Base-by-base conservation (phyloP, 37 sponge, comb jelly and placozoan species). In the Hormiphora californensis region DNA sequence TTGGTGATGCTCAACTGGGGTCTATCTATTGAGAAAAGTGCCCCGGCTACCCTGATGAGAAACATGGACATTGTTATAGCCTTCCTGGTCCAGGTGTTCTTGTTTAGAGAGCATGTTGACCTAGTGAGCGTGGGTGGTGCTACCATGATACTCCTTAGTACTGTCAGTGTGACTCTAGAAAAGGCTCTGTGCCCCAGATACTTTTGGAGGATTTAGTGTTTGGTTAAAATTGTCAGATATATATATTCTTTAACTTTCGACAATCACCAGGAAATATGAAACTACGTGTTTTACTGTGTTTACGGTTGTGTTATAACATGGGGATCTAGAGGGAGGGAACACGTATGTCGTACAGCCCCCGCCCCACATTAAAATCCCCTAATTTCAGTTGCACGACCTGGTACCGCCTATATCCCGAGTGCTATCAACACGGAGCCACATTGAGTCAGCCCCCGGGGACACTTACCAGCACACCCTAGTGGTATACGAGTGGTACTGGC, bases 401-500 rank as follows among this genome's bases (percentile, higher is more conserved):
- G n/a, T n/a, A n/a, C n/a, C n/a, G n/a, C n/a, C n/a, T n/a, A n/a
- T n/a, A n/a, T n/a, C n/a, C n/a, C n/a, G n/a, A n/a, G n/a, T n/a
- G n/a, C n/a, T n/a, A n/a, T n/a, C n/a, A n/a, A n/a, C n/a, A n/a
- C n/a, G n/a, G n/a, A n/a, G n/a, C n/a, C n/a, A n/a, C n/a, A n/a
- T n/a, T n/a, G n/a, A n/a, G n/a, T n/a, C n/a, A n/a, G n/a, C n/a
- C n/a, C n/a, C n/a, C n/a, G n/a, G n/a, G n/a, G n/a, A n/a, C n/a
- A n/a, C n/a, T n/a, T n/a, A n/a, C n/a, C n/a, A n/a, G n/a, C n/a
- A n/a, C 35, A 65, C 67, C 2, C 67, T 65, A 2, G 37, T 65
- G 21, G 67, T 65, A 15, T 39, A 65, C 67, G 67, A 65, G 67
- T 65, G 67, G 67, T 65, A 65, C 67, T 65, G 67, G 67, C 67